Percentiles rank a stretch among this genome's conserved stretches.
phyloP scores from a whole-genome alignment of 2,797 vertebrate species.

The Semaprochilodus insignis region DNA sequence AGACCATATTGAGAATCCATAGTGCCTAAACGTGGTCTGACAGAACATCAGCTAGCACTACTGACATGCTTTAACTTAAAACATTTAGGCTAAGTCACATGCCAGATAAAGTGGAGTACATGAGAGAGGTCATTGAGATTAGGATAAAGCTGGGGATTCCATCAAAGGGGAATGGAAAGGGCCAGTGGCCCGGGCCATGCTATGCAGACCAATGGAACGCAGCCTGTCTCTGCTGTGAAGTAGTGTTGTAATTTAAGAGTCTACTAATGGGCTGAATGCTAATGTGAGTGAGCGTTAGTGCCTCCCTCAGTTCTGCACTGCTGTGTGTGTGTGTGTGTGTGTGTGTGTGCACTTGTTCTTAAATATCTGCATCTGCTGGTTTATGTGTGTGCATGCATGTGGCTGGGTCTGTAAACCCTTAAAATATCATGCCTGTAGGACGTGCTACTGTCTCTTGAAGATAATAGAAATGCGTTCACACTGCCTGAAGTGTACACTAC shows the following conservation, averaged over 20 bases:
- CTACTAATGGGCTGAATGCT: background rate
- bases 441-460: background rate
- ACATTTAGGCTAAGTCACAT: background rate
- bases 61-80: conserved; percentile 4
- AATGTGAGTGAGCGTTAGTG: background rate
- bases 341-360: background rate
- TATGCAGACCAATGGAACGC: background rate
- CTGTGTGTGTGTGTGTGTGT: conserved; percentile 16
- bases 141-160: background rate
- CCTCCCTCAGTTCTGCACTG: background rate
- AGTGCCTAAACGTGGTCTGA: background rate
- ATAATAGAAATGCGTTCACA: conserved; percentile 9
- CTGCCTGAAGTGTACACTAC: conserved; percentile 9
- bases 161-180: background rate
- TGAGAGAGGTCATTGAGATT: background rate
- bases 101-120: background rate
- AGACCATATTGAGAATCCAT: no score
- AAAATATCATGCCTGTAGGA: conserved; percentile 17
- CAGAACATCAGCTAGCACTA: background rate
- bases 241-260: conserved; percentile 20
- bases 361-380: conserved; percentile 15
- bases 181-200: background rate
- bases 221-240: conserved; percentile 19
- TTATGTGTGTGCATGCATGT: background rate
- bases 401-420: background rate